Evolutionary conservation across 2,888 invertebrate genomes (phyloP).

Genomic region (Tenthredo livida): DNA sequence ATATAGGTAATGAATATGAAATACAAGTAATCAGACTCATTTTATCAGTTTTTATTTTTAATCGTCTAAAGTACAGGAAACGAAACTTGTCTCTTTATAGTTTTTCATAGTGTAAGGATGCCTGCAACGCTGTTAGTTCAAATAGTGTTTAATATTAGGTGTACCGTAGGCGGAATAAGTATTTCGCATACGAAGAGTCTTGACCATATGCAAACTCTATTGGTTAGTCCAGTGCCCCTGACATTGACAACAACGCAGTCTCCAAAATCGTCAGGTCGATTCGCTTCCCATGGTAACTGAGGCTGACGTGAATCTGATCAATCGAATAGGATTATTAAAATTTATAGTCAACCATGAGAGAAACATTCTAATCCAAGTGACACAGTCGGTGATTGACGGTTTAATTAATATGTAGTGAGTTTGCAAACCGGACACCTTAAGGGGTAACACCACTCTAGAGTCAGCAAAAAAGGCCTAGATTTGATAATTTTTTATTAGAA

Average conservation of each 20-base stretch:
- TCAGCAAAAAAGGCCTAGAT: no score
- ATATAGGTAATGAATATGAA: not conserved
- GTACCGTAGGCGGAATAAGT: not conserved
- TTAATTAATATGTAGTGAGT: not conserved
- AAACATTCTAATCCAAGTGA: not conserved
- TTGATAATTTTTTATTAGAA: no score
- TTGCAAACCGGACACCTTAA: not conserved
- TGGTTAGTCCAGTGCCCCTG: not conserved
- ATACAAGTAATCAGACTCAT: not conserved
- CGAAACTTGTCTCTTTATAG: not conserved
- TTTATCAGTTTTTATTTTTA: not conserved
- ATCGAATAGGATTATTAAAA: not conserved
- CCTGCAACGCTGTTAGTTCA: not conserved
- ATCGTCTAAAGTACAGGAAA: not conserved
- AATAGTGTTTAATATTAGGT: not conserved
- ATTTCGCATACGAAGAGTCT: conserved; percentile 40
- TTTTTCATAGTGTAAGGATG: not conserved
- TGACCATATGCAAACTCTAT: not conserved
- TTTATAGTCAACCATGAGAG: not conserved
- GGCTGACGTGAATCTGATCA: not conserved
- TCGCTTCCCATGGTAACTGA: conserved; percentile 12
- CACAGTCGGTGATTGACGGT: not conserved
- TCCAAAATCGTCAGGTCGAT: not conserved
- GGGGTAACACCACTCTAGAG: no score
- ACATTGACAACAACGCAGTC: conserved; percentile 28